Evolutionary conservation across 92 coral and sea anemone species (phyloP).

Genomic region (Desmophyllum pertusum): DNA sequence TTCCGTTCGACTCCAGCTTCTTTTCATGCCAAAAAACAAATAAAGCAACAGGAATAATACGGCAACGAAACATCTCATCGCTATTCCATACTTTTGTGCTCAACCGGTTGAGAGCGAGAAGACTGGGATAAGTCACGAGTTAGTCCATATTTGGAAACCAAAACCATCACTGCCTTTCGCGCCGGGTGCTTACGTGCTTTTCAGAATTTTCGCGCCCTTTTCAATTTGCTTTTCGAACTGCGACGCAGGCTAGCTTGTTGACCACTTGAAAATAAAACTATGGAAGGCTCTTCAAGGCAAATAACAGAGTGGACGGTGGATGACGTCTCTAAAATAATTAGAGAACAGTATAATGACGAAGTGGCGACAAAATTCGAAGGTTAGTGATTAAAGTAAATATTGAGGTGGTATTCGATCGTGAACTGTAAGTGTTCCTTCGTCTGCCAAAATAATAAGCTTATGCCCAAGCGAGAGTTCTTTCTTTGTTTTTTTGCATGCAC

Average conservation of each 20-base stretch:
- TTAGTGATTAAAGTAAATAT: not conserved
- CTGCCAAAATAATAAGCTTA: no score
- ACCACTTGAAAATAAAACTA: not conserved
- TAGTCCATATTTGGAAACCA: not conserved
- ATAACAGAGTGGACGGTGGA: constrained; percentile 6
- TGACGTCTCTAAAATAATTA: not conserved
- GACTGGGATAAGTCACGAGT: constrained; percentile 10
- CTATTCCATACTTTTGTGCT: not conserved
- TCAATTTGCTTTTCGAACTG: not conserved
- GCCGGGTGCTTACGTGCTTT: not conserved
- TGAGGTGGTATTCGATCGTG: not conserved
- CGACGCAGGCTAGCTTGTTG: not conserved
- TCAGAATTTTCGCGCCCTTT: not conserved
- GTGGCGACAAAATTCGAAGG: not conserved
- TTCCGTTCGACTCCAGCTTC: constrained; percentile 39
- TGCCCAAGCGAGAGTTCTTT: not conserved
- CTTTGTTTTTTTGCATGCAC: not conserved
- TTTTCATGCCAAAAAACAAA: no score
- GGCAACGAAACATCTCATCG: constrained; percentile 23
- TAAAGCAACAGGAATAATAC: not conserved
- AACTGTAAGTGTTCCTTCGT: not conserved
- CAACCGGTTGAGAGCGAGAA: not conserved
- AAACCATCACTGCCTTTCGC: not conserved
- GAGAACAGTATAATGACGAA: not conserved
- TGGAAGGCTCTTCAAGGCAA: not conserved